Conservation (phyloP, 2,797 vertebrate genomes). For the Mallotus villosus region DNA sequence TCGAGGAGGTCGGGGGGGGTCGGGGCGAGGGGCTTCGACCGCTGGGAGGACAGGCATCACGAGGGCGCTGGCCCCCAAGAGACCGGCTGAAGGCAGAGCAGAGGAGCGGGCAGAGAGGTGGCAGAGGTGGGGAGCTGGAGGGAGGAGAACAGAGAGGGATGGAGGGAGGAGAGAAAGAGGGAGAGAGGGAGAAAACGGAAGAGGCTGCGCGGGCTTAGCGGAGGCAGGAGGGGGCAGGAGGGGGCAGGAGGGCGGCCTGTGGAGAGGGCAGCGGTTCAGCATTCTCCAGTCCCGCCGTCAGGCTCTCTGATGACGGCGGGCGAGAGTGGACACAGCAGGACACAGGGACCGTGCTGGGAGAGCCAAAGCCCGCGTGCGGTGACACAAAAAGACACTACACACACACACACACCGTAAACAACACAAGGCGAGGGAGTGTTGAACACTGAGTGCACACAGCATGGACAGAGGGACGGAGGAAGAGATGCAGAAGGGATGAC, state of each 20-base stretch:
- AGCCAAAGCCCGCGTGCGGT: no score
- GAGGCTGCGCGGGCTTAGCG: slow-evolving; percentile 48
- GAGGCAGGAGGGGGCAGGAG: slow-evolving; percentile 35
- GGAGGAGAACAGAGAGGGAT: not conserved
- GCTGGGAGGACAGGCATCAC: no score
- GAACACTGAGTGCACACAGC: no score
- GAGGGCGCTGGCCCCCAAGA: no score
- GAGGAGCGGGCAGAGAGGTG: not conserved
- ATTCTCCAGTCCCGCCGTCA: slow-evolving; percentile 59
- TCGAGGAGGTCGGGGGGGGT: slow-evolving; percentile 25
- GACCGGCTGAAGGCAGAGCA: no score
- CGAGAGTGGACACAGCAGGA: slow-evolving; percentile 51
- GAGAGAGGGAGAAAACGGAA: slow-evolving; percentile 36
- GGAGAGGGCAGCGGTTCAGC: slow-evolving; percentile 61
- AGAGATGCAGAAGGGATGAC: no score
- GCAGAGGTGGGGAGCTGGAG: slow-evolving; percentile 43
- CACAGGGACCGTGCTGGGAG: no score
- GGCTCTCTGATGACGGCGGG: slow-evolving; percentile 57
- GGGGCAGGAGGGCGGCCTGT: slow-evolving; percentile 50
- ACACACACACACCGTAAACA: no score
- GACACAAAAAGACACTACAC: no score
- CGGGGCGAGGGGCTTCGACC: slow-evolving; percentile 51
- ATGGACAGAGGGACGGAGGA: no score
- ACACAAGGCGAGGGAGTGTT: no score
- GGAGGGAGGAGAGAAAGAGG: slow-evolving; percentile 30